Base-by-base conservation (phyloP, 1,140 invertebrate genomes). In the Heterodera carotae region DNA sequence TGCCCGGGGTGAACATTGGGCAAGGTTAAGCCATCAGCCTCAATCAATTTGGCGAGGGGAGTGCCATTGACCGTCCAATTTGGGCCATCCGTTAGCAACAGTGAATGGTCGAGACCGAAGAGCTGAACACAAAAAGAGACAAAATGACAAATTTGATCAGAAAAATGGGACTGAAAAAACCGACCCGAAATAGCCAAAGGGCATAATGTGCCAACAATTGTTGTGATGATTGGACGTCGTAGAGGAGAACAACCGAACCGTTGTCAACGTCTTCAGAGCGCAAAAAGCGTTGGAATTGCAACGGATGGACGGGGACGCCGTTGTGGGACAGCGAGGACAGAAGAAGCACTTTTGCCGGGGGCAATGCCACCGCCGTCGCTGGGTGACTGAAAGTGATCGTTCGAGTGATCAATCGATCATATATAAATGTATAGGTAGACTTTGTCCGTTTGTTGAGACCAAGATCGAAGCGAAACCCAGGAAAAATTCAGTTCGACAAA, bases 291-390 rank as follows among this genome's bases (percentile, higher is more conserved):
- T 87, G 86, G 76, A 87, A 87, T 75, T 87, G 86, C 22, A 87
- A 81, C 48, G 85, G 85, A 81, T 87, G 86, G 7, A 87, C 86
- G 31, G 85, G 86, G 31, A 86, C 86, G 39, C 85, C 84, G 69
- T 74, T 76, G 76, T 88, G 86, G 66, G 76, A 79, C 22, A 87
- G 74, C 53, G 82, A 86, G 8, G 82, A 76, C 67, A 86, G 85
- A 39, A 81, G 81, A 8, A 86, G 71, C 0, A 87, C 71, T 33
- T 77, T 83, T 27, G 80, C 74, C 34, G 59, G 70, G 5, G 68
- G 71, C 29, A 77, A 31, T 56, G 36, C 39, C 39, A 43, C 43
- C 34, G 59, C 31, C 3, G 29, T 71, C 22, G 69, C 22, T 43
- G 56, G 56, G n/a, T 39, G 4, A 43, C 34, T 70, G 31, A 36